Conservation (phyloP, 1,140 invertebrate species). For the Aporrectodea caliginosa region DNA sequence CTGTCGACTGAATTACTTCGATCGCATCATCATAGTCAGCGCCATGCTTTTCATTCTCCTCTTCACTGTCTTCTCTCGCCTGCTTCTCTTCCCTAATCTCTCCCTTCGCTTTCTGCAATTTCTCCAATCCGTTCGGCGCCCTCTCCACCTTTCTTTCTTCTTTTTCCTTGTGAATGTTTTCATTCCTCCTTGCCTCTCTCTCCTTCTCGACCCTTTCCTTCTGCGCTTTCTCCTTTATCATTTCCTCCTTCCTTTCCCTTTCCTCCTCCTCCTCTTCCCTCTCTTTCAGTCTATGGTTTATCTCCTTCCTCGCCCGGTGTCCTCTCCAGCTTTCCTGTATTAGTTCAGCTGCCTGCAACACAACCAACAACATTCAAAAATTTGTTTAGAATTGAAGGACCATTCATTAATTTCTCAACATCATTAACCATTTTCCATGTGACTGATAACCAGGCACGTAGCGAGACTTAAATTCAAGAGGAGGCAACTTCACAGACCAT, state of each 20-base stretch:
- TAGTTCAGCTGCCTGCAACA: constrained; percentile 37
- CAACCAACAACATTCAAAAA: not conserved
- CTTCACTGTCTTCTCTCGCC: not conserved
- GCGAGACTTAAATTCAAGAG: too few relatives aligned
- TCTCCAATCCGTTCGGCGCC: not conserved
- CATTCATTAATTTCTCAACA: not conserved
- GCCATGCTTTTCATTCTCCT: constrained; percentile 12
- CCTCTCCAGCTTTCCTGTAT: constrained; percentile 41
- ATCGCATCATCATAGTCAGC: constrained; percentile 37
- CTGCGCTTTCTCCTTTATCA: not conserved
- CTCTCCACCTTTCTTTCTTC: not conserved
- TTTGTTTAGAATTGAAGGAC: not conserved
- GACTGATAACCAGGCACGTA: too few relatives aligned
- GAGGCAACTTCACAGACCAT: too few relatives aligned
- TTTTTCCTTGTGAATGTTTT: not conserved
- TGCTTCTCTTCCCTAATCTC: not conserved
- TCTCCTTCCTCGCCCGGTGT: constrained; percentile 35
- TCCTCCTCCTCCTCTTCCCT: constrained; percentile 9
- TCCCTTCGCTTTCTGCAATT: not conserved
- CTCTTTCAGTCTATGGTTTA: constrained; percentile 27
- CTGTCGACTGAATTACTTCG: constrained; percentile 40
- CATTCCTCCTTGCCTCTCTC: not conserved
- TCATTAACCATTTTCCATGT: too few relatives aligned
- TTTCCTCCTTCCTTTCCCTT: constrained; percentile 32
- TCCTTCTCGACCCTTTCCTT: not conserved